Conservation (phyloP, 2,113 vertebrate genomes). For the Astur gentilis region DNA sequence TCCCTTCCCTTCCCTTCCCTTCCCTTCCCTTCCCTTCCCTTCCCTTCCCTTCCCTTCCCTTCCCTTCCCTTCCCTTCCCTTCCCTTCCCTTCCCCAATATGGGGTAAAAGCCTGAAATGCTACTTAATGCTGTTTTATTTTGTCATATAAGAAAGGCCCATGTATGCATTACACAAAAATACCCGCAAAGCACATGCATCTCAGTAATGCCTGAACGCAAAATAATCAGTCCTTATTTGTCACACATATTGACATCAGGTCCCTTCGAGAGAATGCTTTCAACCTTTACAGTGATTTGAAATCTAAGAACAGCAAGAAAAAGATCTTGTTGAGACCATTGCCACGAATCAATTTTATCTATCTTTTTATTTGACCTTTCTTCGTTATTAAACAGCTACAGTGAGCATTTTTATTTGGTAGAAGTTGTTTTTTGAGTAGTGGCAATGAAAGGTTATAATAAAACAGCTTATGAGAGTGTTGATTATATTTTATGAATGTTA, state of each 20-base stretch:
- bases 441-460: neutral
- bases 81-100: too few relatives aligned
- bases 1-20: too few relatives aligned
- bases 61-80: too few relatives aligned
- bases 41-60: too few relatives aligned
- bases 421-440: neutral
- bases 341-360: neutral
- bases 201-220: neutral
- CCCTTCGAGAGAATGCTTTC: neutral
- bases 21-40: too few relatives aligned
- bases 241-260: neutral
- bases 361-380: neutral
- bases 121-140: too few relatives aligned
- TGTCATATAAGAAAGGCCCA: too few relatives aligned
- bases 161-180: too few relatives aligned
- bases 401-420: neutral
- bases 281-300: neutral
- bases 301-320: slow-evolving; percentile 14
- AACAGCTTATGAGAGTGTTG: neutral
- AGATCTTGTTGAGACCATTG: neutral
- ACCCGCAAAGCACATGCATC: neutral
- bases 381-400: slow-evolving; percentile 47
- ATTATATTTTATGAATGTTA: slow-evolving; percentile 31
- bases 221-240: neutral
- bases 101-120: too few relatives aligned